Conservation (phyloP, 2,797 vertebrate species). For the Esox lucius region DNA sequence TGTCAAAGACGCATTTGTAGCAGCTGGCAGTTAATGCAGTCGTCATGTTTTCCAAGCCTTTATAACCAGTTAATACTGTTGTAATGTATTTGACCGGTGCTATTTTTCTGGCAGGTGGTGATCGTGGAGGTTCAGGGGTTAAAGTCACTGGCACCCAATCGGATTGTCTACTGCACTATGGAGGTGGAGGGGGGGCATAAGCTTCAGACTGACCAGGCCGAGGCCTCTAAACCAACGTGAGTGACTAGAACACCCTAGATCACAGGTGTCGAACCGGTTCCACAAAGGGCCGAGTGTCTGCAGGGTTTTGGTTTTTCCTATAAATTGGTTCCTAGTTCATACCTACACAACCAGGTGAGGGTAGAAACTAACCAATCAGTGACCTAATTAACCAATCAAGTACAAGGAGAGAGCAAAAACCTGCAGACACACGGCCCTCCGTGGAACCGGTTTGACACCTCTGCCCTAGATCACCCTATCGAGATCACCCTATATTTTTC, state of each 20-base stretch:
- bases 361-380: too few relatives aligned
- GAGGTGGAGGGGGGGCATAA: constrained; percentile 98
- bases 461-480: too few relatives aligned
- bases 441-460: too few relatives aligned
- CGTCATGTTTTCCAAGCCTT: neutral
- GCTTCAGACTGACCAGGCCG: constrained; percentile 95
- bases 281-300: too few relatives aligned
- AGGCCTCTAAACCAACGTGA: constrained; percentile 96
- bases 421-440: too few relatives aligned
- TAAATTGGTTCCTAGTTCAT: too few relatives aligned
- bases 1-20: neutral
- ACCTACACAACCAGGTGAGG: too few relatives aligned
- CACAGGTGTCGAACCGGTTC: too few relatives aligned
- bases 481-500: too few relatives aligned
- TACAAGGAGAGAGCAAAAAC: too few relatives aligned
- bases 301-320: too few relatives aligned
- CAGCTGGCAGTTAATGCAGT: neutral
- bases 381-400: too few relatives aligned
- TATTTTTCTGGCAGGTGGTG: constrained; percentile 80
- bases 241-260: constrained; percentile 39
- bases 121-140: constrained; percentile 97
- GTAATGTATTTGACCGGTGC: neutral
- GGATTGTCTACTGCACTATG: constrained; percentile 98
- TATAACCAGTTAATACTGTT: neutral
- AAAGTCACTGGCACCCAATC: constrained; percentile 92